A percentile compares a stretch with the other conserved stretches of the same genome.
These are phyloP conservation scores for Lathronympha strigana DNA, from an alignment of 2,888 invertebrate species.

Conservation along the genomic window DNA sequence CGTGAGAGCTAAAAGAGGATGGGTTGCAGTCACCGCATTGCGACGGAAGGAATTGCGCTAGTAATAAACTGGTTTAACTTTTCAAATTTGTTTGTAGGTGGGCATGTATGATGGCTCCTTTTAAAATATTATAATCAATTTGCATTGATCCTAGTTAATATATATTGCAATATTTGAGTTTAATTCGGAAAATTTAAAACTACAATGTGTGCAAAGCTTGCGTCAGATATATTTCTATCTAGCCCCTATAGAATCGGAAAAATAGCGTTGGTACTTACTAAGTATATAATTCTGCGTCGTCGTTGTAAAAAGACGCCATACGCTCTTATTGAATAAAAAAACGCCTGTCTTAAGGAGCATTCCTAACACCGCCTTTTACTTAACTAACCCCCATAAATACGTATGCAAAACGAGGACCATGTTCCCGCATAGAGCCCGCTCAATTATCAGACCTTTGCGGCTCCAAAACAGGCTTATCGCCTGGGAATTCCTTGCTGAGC, in stretches of 20 bases:
- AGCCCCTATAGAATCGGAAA: too few relatives aligned
- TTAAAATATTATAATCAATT: too few relatives aligned
- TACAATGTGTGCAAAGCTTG: too few relatives aligned
- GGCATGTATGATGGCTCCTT: too few relatives aligned
- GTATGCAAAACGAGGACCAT: slow-evolving; percentile 8
- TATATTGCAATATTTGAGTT: too few relatives aligned
- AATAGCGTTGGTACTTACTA: too few relatives aligned
- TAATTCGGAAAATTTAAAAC: too few relatives aligned
- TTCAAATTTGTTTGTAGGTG: not conserved
- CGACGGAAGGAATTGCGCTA: slow-evolving; percentile 7
- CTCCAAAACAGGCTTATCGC: slow-evolving; percentile 31
- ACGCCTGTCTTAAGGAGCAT: not conserved
- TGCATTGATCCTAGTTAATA: too few relatives aligned
- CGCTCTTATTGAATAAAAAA: not conserved
- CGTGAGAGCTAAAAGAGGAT: slow-evolving; percentile 13
- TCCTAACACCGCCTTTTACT: not conserved
- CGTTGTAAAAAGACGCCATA: not conserved
- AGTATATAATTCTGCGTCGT: too few relatives aligned
- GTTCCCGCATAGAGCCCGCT: slow-evolving; percentile 8
- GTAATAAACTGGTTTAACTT: not conserved
- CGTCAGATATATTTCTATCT: too few relatives aligned
- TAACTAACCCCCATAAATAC: not conserved
- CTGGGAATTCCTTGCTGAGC: slow-evolving; percentile 26
- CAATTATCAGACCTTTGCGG: slow-evolving; percentile 35
- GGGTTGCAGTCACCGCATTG: slow-evolving; percentile 28